Evolutionary conservation across 2,888 invertebrate genomes (phyloP).

Genomic region (Synergus laeviventris): DNA sequence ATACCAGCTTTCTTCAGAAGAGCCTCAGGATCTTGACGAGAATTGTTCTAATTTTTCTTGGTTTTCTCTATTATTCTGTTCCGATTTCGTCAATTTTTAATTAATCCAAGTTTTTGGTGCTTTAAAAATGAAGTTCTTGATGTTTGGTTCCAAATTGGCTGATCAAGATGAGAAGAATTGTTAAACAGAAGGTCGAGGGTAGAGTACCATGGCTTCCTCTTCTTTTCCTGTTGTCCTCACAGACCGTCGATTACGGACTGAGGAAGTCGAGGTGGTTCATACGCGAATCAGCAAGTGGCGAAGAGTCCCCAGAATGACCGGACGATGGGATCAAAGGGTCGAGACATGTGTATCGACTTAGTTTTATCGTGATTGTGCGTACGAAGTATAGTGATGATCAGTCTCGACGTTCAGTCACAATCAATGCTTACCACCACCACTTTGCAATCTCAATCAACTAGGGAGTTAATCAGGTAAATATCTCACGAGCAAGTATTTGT

Average conservation of each 20-base stretch:
- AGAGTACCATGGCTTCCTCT: constrained; percentile 36
- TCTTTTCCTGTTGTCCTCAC: not conserved
- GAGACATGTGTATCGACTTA: constrained; percentile 49
- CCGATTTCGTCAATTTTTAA: not conserved
- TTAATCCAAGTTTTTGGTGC: not conserved
- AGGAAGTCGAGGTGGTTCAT: constrained; percentile 26
- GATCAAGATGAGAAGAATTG: not conserved
- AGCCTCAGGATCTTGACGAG: not conserved
- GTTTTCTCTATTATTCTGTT: constrained; percentile 8
- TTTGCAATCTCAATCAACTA: constrained; percentile 3
- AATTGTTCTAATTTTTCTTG: constrained; percentile 1
- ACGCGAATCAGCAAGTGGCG: constrained; percentile 31
- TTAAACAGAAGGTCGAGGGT: not conserved
- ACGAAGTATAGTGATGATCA: not conserved
- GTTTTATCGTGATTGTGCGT: constrained; percentile 39
- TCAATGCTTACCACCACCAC: not conserved
- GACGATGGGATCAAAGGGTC: constrained; percentile 70
- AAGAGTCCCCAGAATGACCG: constrained; percentile 60
- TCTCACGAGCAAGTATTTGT: not conserved
- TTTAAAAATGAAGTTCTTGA: not conserved
- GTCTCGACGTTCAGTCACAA: not conserved
- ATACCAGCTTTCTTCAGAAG: constrained; percentile 60
- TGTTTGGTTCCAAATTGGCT: not conserved
- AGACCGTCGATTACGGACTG: constrained; percentile 32
- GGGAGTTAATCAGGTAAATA: constrained; percentile 3